Base-by-base conservation (phyloP, 2,113 vertebrate species). In the Thalassoma bifasciatum region DNA sequence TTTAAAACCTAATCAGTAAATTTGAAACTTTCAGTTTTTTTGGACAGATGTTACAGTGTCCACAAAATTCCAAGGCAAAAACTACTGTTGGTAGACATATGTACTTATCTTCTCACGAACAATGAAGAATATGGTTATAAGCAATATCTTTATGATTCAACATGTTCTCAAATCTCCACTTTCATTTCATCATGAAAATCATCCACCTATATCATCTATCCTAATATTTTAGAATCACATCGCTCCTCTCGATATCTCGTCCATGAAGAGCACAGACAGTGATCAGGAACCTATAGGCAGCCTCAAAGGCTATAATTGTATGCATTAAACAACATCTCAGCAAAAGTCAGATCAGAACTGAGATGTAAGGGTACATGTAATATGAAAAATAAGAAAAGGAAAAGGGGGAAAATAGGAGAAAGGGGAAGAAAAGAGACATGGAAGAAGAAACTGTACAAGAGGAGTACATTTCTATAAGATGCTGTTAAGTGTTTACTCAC, bases 401-500 rank as follows among this genome's bases (percentile, higher is more conserved):
- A 16, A 17, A 17, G 6, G 44, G 44, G 17, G 17, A 7, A 19
- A 7, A 19, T 7, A 46, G 8, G 16, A 46, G 14, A 14, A 12
- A 14, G 40, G 40, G 11, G 17, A 46, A 44, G 8, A 44, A 44
- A 44, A 40, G 3, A 40, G 3, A 40, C 36, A 10, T n/a, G n/a
- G 30, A 30, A 30, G 3, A 3, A 30, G 0, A 51, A 37, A 46
- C 5, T 36, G 49, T 17, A 46, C 5, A 16, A 52, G 68, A 72
- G 44, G 26, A 63, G 30, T 24, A 12, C 17, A 49, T 64, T 19
- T 66, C 17, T 51, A 8, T 30, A 22, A 69, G 42, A 26, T 52
- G n/a, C 13, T 44, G 59, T 19, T 19, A 61, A 61, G 59, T 67
- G n/a, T 65, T 22, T 46, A 34, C n/a, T 30, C 36, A 59, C 16